Percentiles rank a stretch among this genome's conserved stretches.
These are phyloP conservation scores for Bombylius discolor DNA, from an alignment of 2,888 invertebrate genomes.

Conservation along the genomic window DNA sequence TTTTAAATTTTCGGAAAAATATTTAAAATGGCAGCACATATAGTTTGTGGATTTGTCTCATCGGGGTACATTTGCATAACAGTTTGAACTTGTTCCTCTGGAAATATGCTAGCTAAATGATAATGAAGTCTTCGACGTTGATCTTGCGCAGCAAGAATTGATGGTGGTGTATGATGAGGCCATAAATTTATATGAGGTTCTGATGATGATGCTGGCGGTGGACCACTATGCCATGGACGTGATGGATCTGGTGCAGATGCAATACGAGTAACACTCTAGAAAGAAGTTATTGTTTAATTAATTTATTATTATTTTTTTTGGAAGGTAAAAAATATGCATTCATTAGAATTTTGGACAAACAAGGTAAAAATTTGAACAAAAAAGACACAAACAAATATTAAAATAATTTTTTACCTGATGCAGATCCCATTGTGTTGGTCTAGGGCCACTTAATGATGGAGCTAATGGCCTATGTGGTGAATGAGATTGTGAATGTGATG, in stretches of 20 bases:
- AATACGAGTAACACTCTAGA: constrained; percentile 53
- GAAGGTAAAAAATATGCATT: no score
- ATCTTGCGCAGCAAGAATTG: constrained; percentile 36
- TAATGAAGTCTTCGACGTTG: constrained; percentile 67
- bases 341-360: no score
- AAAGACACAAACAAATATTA: no score
- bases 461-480: constrained; percentile 20
- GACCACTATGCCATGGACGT: constrained; percentile 39
- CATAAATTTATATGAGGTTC: constrained; percentile 51
- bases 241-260: constrained; percentile 59
- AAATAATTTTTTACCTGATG: constrained; percentile 15
- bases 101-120: constrained; percentile 83
- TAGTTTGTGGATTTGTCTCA: constrained; percentile 77
- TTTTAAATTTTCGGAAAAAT: constrained; percentile 49
- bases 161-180: constrained; percentile 23
- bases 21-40: constrained; percentile 73
- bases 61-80: constrained; percentile 82
- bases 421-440: constrained; percentile 19
- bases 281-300: background rate
- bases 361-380: no score
- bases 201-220: constrained; percentile 39
- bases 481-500: constrained; percentile 18
- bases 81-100: constrained; percentile 74
- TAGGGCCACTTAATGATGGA: constrained; percentile 16
- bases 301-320: background rate